phyloP scores from a whole-genome alignment of 2,797 vertebrate genomes.

The Acridotheres tristis region DNA sequence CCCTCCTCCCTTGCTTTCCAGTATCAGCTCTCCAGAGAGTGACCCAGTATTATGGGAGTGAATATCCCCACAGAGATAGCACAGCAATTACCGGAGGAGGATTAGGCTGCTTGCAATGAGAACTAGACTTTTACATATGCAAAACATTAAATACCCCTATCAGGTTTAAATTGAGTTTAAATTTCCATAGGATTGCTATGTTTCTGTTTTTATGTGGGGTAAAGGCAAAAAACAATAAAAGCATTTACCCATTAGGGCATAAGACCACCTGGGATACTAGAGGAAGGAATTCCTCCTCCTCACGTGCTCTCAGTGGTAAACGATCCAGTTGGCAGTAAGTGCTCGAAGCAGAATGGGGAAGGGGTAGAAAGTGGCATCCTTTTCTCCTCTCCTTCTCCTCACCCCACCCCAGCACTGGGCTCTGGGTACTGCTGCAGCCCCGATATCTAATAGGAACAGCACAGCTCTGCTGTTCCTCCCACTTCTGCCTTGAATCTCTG shows the following conservation, averaged over 20 bases:
- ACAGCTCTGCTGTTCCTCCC: background rate
- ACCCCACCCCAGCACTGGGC: background rate
- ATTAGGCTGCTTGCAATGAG: background rate
- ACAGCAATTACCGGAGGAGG: background rate
- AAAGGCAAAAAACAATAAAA: background rate
- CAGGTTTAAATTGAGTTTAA: background rate
- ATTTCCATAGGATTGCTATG: background rate
- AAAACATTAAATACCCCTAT: background rate
- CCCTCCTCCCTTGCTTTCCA: background rate
- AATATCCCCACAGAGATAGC: background rate
- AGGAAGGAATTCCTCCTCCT: background rate
- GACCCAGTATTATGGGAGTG: background rate
- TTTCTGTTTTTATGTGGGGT: background rate
- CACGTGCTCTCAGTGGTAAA: background rate
- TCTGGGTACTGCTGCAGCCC: background rate
- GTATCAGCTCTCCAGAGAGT: background rate
- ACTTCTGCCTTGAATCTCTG: background rate
- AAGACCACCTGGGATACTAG: background rate
- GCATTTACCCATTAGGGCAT: background rate
- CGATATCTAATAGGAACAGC: background rate
- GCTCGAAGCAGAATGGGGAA: fast-evolving
- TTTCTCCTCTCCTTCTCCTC: background rate
- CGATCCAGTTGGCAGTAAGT: background rate
- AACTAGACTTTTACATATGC: background rate
- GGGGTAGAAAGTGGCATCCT: background rate